These are phyloP conservation scores for Prinia subflava DNA, from an alignment of 2,113 vertebrate species.

Conservation along the genomic window DNA sequence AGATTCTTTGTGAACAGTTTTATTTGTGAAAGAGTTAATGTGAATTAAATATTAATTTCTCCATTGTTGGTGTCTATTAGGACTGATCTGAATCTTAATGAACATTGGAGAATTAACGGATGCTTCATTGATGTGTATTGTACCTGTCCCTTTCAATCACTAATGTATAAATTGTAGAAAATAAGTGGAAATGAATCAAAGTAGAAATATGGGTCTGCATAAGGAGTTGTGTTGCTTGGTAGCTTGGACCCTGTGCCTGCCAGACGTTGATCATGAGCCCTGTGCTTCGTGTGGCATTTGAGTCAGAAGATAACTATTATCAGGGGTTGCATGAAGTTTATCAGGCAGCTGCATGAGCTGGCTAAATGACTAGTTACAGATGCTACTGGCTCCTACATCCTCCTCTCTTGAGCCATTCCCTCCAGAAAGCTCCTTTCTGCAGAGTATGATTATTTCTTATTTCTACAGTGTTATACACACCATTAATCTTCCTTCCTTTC, in stretches of 20 bases:
- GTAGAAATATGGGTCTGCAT: neutral
- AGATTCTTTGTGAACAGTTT: neutral
- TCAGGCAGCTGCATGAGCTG: neutral
- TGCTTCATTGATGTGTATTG: neutral
- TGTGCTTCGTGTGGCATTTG: neutral
- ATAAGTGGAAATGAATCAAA: neutral
- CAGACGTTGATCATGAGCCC: neutral
- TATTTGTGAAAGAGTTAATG: neutral
- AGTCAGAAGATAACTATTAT: neutral
- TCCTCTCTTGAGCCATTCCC: neutral
- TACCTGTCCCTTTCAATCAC: neutral
- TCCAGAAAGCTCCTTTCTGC: neutral
- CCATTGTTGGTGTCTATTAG: neutral
- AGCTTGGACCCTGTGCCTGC: neutral
- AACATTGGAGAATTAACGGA: neutral
- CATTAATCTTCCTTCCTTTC: slow-evolving; percentile 17
- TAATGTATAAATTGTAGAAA: neutral
- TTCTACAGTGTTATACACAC: neutral
- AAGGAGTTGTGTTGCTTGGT: neutral
- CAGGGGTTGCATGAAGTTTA: neutral
- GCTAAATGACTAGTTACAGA: neutral
- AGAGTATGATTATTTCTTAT: neutral
- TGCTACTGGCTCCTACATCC: neutral
- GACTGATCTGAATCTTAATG: neutral
- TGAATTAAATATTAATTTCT: neutral